Evolutionary conservation across 2,888 invertebrate genomes (phyloP).

Genomic region (Agonopterix alstromeriana): DNA sequence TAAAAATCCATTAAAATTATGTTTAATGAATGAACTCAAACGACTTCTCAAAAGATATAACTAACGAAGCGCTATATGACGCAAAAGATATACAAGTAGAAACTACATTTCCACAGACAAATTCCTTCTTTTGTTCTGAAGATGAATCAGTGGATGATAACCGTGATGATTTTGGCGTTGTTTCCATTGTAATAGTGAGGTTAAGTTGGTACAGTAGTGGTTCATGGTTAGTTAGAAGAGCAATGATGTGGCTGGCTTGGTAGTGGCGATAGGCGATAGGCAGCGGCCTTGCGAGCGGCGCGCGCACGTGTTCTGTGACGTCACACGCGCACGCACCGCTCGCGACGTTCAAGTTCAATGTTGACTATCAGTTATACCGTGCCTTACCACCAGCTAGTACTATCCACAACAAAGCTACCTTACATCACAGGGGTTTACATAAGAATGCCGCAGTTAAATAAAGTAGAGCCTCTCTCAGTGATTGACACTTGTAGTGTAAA

Average conservation of each 20-base stretch:
- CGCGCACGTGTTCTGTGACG: conserved; percentile 50
- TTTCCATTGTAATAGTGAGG: background rate
- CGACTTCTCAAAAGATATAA: too few species aligned
- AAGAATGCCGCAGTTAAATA: too few species aligned
- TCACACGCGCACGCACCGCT: conserved; percentile 51
- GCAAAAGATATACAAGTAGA: too few species aligned
- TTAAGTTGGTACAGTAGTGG: background rate
- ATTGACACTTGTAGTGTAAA: too few species aligned
- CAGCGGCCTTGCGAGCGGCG: conserved; percentile 39
- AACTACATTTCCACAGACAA: too few species aligned
- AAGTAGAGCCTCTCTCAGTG: too few species aligned
- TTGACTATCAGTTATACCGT: conserved; percentile 59
- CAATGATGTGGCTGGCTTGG: conserved; percentile 23
- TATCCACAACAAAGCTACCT: background rate
- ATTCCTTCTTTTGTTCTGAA: background rate
- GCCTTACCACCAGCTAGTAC: conserved; percentile 34
- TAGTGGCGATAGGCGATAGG: conserved; percentile 17
- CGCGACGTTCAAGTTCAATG: conserved; percentile 67
- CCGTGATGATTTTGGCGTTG: background rate
- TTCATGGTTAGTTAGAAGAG: conserved; percentile 10
- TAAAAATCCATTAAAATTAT: too few species aligned
- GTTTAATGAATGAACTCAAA: too few species aligned
- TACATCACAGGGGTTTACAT: too few species aligned
- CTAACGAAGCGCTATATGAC: too few species aligned
- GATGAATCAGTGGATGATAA: background rate